Evolutionary conservation across 2,113 vertebrate species (phyloP).

Genomic region (Pteropus alecto): DNA sequence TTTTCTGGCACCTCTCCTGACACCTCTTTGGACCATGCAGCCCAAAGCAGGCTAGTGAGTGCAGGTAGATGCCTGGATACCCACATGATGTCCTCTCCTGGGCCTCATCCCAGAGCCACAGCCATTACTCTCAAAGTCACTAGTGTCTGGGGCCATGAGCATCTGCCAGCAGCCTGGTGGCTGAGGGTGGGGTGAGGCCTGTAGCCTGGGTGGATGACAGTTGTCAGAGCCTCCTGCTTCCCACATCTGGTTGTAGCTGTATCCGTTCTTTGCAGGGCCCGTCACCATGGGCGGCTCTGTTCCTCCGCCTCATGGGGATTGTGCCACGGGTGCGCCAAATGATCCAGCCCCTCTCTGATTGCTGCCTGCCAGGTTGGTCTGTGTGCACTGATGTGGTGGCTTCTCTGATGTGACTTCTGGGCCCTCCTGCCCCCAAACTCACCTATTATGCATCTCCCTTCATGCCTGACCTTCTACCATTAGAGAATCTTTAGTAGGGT

Average conservation of each 20-base stretch:
- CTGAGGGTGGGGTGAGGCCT: not conserved
- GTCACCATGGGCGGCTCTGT: conserved; percentile 63
- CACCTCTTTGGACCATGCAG: not conserved
- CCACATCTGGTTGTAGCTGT: conserved; percentile 50
- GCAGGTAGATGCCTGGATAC: not conserved
- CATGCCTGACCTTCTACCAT: not conserved
- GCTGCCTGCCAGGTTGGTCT: conserved; percentile 77
- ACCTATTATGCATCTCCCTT: not conserved
- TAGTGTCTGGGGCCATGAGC: not conserved
- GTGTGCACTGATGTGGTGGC: conserved; percentile 71
- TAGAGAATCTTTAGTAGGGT: not conserved
- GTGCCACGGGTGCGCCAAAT: conserved; percentile 68
- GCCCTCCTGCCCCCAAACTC: not conserved
- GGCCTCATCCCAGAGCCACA: not conserved
- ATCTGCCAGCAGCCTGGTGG: not conserved
- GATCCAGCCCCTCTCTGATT: conserved; percentile 76
- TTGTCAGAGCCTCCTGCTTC: not conserved
- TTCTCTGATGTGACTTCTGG: conserved; percentile 55
- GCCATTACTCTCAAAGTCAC: not conserved
- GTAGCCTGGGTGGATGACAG: not conserved
- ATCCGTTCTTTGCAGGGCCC: conserved; percentile 72
- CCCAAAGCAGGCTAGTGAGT: not conserved
- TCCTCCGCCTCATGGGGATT: conserved; percentile 65
- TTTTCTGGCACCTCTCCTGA: not conserved
- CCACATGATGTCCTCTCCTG: not conserved